Base-by-base conservation (phyloP, 2,113 vertebrate genomes). In the Callipepla squamata region DNA sequence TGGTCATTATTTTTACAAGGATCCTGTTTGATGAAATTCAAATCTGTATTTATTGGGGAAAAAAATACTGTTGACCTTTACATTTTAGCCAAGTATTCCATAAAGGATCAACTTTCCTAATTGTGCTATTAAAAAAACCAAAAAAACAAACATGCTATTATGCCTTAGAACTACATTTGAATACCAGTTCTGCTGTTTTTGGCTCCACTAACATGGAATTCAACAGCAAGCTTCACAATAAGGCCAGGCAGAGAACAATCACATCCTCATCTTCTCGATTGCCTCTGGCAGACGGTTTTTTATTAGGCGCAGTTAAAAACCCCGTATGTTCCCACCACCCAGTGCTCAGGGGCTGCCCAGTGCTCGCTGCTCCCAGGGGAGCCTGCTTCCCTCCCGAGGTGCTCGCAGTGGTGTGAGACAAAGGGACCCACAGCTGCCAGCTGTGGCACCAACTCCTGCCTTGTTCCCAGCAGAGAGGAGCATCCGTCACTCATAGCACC, bases 41-140 rank as follows among this genome's bases (percentile, higher is more conserved):
- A 83, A 66, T 75, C 83, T 9, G 26, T 67, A 74, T 92, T 88
- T 92, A 86, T 96, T 91, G 94, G 34, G 72, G 91, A 94, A 73
- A 84, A 87, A 91, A 96, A 94, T 77, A 94, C 47, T 67, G 22
- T 51, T 44, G 47, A 34, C 50, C 14, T 82, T 89, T 80, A 67
- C 38, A 78, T 88, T 94, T 93, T 34, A 92, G 30, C 20, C 14
- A 85, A 86, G 26, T 62, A 72, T 65, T 75, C 65, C 57, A 72
- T 42, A 34, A 88, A 88, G 85, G 51, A 90, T 92, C 85, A 92
- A 21, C 65, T 92, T 94, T 90, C 82, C 36, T 85, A 65, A 23
- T 23, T 34, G 8, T 48, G 57, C 40, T 85, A 34, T 68, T 80
- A 80, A 72, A 94, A 92, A 80, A 38, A 80, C 30, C 30, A 25